These are phyloP conservation scores for Zeus faber DNA, from an alignment of 2,113 vertebrate genomes.

Conservation along the genomic window DNA sequence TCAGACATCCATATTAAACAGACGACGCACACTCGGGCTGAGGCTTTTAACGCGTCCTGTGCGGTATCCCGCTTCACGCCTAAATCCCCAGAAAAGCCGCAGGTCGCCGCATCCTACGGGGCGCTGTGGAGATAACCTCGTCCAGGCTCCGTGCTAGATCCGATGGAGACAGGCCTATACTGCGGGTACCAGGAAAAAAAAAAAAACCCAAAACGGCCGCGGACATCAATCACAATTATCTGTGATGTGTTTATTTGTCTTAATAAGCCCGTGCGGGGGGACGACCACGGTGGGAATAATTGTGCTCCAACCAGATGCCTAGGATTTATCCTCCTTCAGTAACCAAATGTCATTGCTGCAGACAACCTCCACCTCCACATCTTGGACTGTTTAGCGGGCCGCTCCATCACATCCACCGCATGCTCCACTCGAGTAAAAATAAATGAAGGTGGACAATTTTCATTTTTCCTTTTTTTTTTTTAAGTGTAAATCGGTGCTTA, in stretches of 20 bases:
- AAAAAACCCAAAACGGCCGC: too few species aligned
- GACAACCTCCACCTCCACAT: constrained; percentile 40
- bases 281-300: too few species aligned
- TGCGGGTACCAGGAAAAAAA: neutral
- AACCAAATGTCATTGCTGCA: constrained; percentile 54
- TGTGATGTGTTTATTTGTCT: neutral
- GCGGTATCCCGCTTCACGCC: neutral
- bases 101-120: too few species aligned
- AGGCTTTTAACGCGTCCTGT: neutral
- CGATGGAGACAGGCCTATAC: neutral
- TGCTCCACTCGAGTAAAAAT: too few species aligned
- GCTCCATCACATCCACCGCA: constrained; percentile 38
- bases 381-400: constrained; percentile 22
- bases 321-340: constrained; percentile 8
- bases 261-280: neutral
- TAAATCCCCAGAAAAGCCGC: neutral
- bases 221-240: too few species aligned
- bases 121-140: too few species aligned
- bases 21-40: constrained; percentile 19
- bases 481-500: neutral
- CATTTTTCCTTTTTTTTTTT: neutral
- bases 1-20: constrained; percentile 31
- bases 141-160: neutral
- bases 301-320: too few species aligned
- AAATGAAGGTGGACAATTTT: too few species aligned